Evolutionary conservation across 1,140 invertebrate genomes (phyloP).

Genomic region (Drosophila nebulosa): DNA sequence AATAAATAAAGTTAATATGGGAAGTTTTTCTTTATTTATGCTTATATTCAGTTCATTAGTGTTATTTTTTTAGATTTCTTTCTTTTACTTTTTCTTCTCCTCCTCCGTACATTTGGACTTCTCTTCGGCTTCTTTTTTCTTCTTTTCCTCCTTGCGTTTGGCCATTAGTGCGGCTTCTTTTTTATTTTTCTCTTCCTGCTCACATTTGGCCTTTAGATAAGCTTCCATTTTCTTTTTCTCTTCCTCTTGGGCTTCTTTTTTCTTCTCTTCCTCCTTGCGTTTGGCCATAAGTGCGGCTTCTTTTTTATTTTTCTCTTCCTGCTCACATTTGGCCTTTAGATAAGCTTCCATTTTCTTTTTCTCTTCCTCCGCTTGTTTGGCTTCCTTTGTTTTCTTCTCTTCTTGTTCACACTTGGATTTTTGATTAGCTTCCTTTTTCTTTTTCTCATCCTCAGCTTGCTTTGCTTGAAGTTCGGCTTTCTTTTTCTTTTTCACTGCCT

Average conservation of each 20-base stretch:
- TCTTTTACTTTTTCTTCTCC: conserved; percentile 2
- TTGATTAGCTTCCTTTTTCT: background rate
- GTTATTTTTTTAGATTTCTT: background rate
- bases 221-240: background rate
- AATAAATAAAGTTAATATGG: background rate
- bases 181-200: background rate
- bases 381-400: background rate
- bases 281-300: background rate
- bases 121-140: background rate
- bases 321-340: background rate
- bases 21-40: background rate
- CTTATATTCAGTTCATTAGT: background rate
- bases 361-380: background rate
- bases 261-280: background rate
- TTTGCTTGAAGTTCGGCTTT: background rate
- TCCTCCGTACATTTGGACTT: background rate
- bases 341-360: conserved; percentile 1
- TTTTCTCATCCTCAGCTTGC: background rate
- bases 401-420: conserved; percentile 1
- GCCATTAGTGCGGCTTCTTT: background rate
- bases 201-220: background rate
- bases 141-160: background rate
- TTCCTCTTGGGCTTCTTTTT: background rate
- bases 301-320: background rate
- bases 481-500: background rate